Percentiles rank a stretch among this genome's conserved stretches.
phyloP scores from a whole-genome alignment of 2,113 vertebrate genomes.

The Leucosticte australis region DNA sequence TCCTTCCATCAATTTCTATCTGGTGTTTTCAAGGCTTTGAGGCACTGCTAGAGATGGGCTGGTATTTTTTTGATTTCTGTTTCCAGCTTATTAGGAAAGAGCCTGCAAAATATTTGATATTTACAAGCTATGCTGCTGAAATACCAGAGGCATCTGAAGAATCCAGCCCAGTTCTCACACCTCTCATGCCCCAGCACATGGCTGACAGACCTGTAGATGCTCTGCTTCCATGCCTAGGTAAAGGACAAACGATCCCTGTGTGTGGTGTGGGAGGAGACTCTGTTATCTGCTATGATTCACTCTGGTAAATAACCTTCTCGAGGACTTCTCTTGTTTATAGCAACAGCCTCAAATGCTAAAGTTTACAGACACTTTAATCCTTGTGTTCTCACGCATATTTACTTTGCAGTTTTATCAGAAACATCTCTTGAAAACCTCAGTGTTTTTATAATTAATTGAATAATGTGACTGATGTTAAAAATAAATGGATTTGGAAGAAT shows the following conservation, averaged over 20 bases:
- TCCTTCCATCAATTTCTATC: neutral
- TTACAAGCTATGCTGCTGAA: neutral
- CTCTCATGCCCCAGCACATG: neutral
- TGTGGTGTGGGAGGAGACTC: conserved; percentile 27
- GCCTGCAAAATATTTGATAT: neutral
- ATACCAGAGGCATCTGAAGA: neutral
- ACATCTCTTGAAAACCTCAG: conserved; percentile 38
- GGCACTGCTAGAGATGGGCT: neutral
- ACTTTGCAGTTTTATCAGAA: conserved; percentile 16
- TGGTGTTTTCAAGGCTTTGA: neutral
- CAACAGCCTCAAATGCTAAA: neutral
- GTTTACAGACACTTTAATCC: conserved; percentile 32
- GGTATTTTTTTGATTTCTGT: neutral
- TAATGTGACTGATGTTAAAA: conserved; percentile 52
- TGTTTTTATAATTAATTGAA: conserved; percentile 64
- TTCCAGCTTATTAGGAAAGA: neutral
- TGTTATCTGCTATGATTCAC: conserved; percentile 53
- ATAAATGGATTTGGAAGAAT: conserved; percentile 36
- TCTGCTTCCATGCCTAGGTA: neutral
- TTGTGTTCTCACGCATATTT: conserved; percentile 33
- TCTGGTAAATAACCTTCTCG: conserved; percentile 23
- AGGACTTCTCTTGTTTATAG: conserved; percentile 30
- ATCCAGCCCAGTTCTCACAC: neutral
- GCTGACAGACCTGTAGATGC: neutral
- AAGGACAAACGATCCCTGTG: neutral